These are phyloP conservation scores for Coendou prehensilis DNA, from an alignment of 2,797 vertebrate species.

Conservation along the genomic window DNA sequence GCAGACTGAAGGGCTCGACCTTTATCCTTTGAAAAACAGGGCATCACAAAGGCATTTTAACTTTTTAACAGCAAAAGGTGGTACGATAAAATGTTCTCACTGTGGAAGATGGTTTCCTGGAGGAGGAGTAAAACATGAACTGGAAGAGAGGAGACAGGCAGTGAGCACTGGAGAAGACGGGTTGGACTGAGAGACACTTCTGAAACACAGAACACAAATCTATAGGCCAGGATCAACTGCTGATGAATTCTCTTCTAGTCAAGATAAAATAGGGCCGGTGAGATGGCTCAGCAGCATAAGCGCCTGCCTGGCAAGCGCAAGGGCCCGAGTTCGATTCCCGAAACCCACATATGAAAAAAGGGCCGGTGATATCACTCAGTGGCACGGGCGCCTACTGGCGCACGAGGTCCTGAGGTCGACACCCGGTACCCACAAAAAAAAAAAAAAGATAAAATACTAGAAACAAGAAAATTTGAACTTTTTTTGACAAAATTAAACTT, in stretches of 20 bases:
- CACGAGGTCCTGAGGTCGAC: too few relatives aligned
- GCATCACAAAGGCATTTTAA: background rate
- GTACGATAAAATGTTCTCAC: background rate
- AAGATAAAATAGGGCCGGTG: conserved; percentile 52
- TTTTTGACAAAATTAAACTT: conserved; percentile 6
- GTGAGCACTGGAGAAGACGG: background rate
- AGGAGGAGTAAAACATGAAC: background rate
- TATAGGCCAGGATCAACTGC: background rate
- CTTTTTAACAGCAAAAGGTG: background rate
- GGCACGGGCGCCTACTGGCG: too few relatives aligned
- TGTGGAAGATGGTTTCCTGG: background rate
- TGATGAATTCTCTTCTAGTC: background rate
- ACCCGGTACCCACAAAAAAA: too few relatives aligned
- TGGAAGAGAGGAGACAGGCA: background rate
- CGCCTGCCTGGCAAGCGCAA: too few relatives aligned
- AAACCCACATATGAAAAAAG: too few relatives aligned
- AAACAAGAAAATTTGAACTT: background rate
- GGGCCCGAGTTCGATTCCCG: too few relatives aligned
- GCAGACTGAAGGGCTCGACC: background rate
- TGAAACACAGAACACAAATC: background rate
- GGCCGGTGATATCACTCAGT: too few relatives aligned
- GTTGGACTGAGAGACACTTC: background rate
- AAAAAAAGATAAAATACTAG: conserved; percentile 34
- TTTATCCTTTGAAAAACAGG: background rate
- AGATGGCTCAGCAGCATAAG: too few relatives aligned